Conservation (phyloP, 2,797 vertebrate genomes). For the Echeneis naucrates region DNA sequence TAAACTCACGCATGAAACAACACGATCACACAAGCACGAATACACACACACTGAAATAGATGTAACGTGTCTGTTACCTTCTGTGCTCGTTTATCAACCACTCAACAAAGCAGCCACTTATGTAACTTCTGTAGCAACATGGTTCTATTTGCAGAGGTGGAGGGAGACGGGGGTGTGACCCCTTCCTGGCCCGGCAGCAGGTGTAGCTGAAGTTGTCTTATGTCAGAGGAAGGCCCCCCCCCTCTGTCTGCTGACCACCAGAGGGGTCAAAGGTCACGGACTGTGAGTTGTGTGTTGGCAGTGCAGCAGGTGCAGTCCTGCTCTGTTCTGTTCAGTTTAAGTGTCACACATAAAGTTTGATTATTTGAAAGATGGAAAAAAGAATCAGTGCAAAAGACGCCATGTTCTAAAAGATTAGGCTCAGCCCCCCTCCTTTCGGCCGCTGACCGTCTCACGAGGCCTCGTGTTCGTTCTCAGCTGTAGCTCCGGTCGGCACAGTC, state of each 20-base stretch:
- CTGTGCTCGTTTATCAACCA: constrained; percentile 58
- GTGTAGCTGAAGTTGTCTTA: constrained; percentile 51
- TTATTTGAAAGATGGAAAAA: too few species aligned
- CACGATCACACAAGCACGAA: neutral
- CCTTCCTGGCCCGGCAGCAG: constrained; percentile 50
- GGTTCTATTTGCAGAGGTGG: constrained; percentile 77
- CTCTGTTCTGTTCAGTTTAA: neutral
- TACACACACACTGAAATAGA: constrained; percentile 45
- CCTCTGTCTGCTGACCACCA: constrained; percentile 45
- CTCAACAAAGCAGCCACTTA: constrained; percentile 62
- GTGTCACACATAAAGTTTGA: too few species aligned
- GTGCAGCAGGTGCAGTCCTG: constrained; percentile 54
- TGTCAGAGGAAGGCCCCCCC: constrained; percentile 44
- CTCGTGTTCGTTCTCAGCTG: constrained; percentile 10
- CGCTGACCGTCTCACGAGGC: constrained; percentile 10
- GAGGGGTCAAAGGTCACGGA: constrained; percentile 51
- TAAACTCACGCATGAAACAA: constrained; percentile 13
- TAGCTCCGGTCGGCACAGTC: constrained; percentile 9
- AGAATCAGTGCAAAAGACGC: too few species aligned
- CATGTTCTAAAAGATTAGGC: neutral
- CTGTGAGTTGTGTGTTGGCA: constrained; percentile 10
- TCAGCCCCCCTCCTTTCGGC: neutral
- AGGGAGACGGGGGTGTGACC: constrained; percentile 56
- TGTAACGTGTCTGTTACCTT: constrained; percentile 12
- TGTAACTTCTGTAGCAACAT: constrained; percentile 58